Evolutionary conservation across 2,113 vertebrate species (phyloP), one percentile per base, ranked within the genome.

Genomic region (Osmerus eperlanus): DNA sequence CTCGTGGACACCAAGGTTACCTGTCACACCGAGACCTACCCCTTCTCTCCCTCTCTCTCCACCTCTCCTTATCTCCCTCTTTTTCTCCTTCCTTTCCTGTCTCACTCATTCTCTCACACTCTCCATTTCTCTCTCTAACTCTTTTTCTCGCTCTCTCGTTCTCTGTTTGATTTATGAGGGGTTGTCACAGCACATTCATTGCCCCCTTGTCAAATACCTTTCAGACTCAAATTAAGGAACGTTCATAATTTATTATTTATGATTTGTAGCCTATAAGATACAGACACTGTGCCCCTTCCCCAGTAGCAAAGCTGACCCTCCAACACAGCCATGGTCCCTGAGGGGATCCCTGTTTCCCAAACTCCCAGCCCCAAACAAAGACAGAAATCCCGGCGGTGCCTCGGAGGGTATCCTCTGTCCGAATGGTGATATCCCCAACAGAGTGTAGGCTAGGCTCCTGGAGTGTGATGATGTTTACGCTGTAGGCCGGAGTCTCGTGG

Each of bases 401-500:
- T 73, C 36, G 51, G 14, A 65, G 53, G 52, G 59, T 74, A 61
- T 71, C 47, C n/a, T 54, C 69, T 69, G 47, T 71, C 65, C 25
- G 65, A 70, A 78, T 36, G 28, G 52, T 68, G 65, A 76, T 78
- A 75, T 53, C 60, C 11, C 25, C 28, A 65, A 65, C 65, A 54
- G 65, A 55, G 54, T 28, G 25, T 18, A 25, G 25, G 59, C 3
- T 21, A 28, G 9, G 54, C 16, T 29, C 41, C 1, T 21, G 19
- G 36, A n/a, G 15, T 13, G 29, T 47, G 32, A 63, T n/a, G 52
- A 68, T 54, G 52, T 70, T 61, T 21, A 51, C 52, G 6, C 19
- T 60, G 58, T 13, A 60, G 19, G 58, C 23, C 21, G 4, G 21
- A 62, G 3, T 15, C 54, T 25, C 53, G 36, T n/a, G 25, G 23